Evolutionary conservation across 2,113 vertebrate genomes (phyloP).

Genomic region (Dipodomys ordii): DNA sequence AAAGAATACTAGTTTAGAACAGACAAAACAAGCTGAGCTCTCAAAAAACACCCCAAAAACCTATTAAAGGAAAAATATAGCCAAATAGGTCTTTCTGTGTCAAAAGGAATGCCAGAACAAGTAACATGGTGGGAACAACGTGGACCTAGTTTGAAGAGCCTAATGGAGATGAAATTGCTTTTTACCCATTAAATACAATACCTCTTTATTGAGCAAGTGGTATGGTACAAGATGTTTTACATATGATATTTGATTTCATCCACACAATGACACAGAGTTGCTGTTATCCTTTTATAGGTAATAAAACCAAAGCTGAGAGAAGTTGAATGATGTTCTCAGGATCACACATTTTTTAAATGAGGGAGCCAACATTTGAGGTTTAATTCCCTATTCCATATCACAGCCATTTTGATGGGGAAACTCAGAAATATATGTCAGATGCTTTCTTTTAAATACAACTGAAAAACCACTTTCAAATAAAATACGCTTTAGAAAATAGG

Average conservation of each 20-base stretch:
- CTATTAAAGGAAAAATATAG: not conserved
- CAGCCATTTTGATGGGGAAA: not conserved
- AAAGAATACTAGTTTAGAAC: not conserved
- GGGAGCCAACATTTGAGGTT: not conserved
- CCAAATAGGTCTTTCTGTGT: not conserved
- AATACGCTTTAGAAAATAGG: not conserved
- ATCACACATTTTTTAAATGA: conserved; percentile 4
- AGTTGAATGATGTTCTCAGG: not conserved
- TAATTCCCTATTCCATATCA: not conserved
- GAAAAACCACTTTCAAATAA: not conserved
- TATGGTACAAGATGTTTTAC: not conserved
- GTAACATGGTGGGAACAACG: not conserved
- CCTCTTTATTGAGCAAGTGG: not conserved
- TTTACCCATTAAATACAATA: not conserved
- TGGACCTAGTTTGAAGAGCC: not conserved
- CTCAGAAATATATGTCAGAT: not conserved
- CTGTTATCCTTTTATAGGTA: not conserved
- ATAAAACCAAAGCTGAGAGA: not conserved
- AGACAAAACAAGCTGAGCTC: not conserved
- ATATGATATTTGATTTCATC: conserved; percentile 9
- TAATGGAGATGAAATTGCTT: not conserved
- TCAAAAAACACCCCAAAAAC: not conserved
- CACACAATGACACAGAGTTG: not conserved
- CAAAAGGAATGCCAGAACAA: not conserved
- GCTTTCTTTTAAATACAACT: not conserved